Evolutionary conservation across 2,113 vertebrate genomes (phyloP), one percentile per base, ranked within the genome.

Genomic region (Grantiella picta): DNA sequence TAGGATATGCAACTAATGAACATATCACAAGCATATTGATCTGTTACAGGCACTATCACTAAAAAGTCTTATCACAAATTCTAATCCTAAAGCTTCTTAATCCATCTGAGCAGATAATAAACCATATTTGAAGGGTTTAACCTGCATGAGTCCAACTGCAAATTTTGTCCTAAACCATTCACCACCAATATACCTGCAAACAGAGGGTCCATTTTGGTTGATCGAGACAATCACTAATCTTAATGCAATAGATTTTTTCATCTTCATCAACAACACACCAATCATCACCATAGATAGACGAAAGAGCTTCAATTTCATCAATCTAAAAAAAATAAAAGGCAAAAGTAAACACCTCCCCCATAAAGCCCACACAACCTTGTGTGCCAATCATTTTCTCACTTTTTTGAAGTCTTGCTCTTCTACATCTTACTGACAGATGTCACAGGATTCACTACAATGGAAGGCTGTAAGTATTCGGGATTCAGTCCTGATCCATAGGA

Each of bases 281-380:
- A 27, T 99, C 99, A 33, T 99, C 99, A 6, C 99, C 99, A 70
- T 99, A 99, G 94, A 99, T 99, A 11, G 99, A 98, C 14, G 99
- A 99, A 88, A 99, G 98, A 15, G 99, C 99, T 98, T 99, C 99
- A 7, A 99, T 98, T 98, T 99, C 99, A 96, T 99, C 99, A n/a
- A 98, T 98, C 99, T 99, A 65, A 35, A 69, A 88, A 33, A 89
- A 76, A 68, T 40, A 5, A 29, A 11, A 68, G 2, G 6, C 7
- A 60, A 72, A 84, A 61, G 57, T 33, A 64, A 76, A 40, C 21
- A 49, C 12, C 6, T 0, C 1, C 5, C 4, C 5, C 2, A 25
- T 10, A 18, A 66, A 59, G 25, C 11, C 38, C 24, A 64, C 13
- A 61, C 7, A 61, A 22, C 31, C 18, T 11, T 7, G 22, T 12